phyloP scores from a whole-genome alignment of 2,888 invertebrate species.

The Ashinkailepas kermadecensis region DNA sequence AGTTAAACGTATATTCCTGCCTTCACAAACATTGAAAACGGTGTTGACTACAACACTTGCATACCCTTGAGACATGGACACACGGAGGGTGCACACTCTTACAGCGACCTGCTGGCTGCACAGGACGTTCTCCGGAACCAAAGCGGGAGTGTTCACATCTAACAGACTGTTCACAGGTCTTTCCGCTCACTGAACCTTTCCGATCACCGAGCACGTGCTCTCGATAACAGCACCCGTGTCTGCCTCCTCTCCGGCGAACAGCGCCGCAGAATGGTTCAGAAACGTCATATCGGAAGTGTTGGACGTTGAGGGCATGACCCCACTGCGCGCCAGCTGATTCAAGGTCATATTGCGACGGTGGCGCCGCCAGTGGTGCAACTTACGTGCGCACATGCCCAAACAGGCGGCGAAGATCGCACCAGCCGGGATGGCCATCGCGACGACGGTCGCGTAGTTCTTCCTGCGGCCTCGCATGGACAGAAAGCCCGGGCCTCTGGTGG shows the following conservation, averaged over 20 bases:
- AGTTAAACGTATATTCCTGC: too few relatives aligned
- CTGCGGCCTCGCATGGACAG: background rate
- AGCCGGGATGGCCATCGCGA: background rate
- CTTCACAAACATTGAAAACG: too few relatives aligned
- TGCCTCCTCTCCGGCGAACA: background rate
- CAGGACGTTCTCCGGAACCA: background rate
- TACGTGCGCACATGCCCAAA: too few relatives aligned
- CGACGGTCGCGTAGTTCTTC: background rate
- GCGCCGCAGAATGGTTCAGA: background rate
- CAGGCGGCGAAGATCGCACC: background rate
- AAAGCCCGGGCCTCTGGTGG: background rate
- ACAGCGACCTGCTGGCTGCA: background rate
- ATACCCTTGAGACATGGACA: too few relatives aligned
- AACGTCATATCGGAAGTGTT: slow-evolving; percentile 7
- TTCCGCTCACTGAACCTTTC: background rate
- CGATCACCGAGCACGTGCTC: background rate
- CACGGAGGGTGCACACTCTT: background rate
- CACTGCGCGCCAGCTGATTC: background rate
- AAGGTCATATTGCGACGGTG: background rate
- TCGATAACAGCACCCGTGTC: background rate
- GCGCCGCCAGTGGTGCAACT: background rate
- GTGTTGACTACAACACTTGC: too few relatives aligned
- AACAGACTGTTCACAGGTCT: rapidly evolving
- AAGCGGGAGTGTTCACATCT: background rate
- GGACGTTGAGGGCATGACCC: background rate